Evolutionary conservation across 2,797 vertebrate genomes (phyloP).

Genomic region (Sparus aurata): DNA sequence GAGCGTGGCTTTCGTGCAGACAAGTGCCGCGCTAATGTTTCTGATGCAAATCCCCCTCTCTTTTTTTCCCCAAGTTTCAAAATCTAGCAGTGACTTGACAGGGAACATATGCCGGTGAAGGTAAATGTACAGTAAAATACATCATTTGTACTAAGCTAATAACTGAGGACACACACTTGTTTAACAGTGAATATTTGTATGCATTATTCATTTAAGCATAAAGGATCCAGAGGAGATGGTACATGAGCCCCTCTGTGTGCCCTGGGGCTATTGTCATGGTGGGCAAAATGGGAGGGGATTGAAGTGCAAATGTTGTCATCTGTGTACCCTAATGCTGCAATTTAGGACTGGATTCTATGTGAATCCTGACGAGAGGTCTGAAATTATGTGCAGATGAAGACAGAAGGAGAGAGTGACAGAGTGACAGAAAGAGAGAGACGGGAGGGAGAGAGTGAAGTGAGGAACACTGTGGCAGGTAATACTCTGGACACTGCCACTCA

Average conservation of each 20-base stretch:
- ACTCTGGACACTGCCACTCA: conserved; percentile 71
- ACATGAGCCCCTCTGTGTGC: conserved; percentile 68
- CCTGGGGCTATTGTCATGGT: conserved; percentile 75
- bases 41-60: conserved; percentile 66
- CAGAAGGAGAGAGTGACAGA: conserved; percentile 33
- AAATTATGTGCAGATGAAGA: conserved; percentile 46
- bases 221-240: conserved; percentile 72
- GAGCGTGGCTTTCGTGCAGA: conserved; percentile 73
- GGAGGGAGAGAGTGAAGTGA: conserved; percentile 33
- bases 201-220: conserved; percentile 74
- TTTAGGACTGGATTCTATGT: conserved; percentile 50
- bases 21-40: conserved; percentile 69
- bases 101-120: conserved; percentile 41
- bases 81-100: conserved; percentile 62
- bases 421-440: conserved; percentile 35
- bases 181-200: conserved; percentile 68
- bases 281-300: conserved; percentile 72
- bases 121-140: conserved; percentile 62
- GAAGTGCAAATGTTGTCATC: conserved; percentile 74
- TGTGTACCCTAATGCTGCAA: conserved; percentile 68
- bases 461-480: conserved; percentile 63
- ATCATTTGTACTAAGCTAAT: conserved; percentile 62
- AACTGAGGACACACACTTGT: conserved; percentile 57
- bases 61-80: conserved; percentile 37
- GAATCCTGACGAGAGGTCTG: conserved; percentile 43